A percentile compares a stretch with the other conserved stretches of the same genome.
Evolutionary conservation across 2,797 vertebrate genomes (phyloP).

Genomic region (Nothura maculosa): DNA sequence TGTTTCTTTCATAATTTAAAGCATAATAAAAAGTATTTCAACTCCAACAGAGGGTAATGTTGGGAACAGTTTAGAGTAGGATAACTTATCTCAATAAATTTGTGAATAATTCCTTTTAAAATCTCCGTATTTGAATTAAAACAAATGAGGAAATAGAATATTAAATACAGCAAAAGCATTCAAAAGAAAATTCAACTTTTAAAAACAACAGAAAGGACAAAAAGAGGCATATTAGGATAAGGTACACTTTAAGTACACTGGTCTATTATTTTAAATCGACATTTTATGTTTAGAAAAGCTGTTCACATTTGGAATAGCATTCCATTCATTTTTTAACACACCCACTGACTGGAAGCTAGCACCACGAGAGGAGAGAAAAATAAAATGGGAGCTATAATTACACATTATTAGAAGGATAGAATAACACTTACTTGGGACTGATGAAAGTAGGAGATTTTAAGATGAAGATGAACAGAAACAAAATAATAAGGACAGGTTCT

Average conservation of each 20-base stretch:
- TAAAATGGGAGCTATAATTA: not conserved
- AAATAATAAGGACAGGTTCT: not conserved
- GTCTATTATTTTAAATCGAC: not conserved
- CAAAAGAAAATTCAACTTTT: not conserved
- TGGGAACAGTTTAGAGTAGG: not conserved
- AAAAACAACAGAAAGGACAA: not conserved
- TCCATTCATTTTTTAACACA: not conserved
- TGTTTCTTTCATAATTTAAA: not conserved
- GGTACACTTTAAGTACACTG: not conserved
- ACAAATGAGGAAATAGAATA: not conserved
- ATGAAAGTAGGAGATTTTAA: not conserved
- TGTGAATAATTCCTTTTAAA: not conserved
- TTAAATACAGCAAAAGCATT: not conserved
- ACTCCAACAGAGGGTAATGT: not conserved
- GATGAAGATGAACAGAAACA: not conserved
- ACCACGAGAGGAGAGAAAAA: not conserved
- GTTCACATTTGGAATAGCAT: conserved; percentile 15
- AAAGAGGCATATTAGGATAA: not conserved
- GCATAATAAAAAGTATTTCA: not conserved
- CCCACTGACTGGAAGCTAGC: not conserved
- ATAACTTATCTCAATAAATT: not conserved
- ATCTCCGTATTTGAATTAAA: not conserved
- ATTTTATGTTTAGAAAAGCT: not conserved
- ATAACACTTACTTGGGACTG: not conserved
- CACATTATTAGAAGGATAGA: not conserved